Base-by-base conservation (phyloP, 2,113 vertebrate species). In the Erythrocebus patas region DNA sequence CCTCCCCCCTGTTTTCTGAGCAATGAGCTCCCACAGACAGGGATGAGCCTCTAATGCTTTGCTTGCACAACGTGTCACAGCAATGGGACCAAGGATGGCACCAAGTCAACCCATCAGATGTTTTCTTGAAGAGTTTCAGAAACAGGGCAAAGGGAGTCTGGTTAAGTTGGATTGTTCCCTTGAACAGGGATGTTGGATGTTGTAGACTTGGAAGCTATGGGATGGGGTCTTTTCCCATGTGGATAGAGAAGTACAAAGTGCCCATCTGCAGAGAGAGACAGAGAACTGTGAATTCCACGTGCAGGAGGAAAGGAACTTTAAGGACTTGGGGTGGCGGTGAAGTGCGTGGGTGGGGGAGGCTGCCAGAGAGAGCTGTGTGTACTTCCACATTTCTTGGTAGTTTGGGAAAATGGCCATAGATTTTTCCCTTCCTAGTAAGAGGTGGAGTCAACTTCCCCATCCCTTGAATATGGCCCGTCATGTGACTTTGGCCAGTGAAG, bases 321-420 rank as follows among this genome's bases (percentile, higher is more conserved):
- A 30, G 45, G 57, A 0, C 61, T 64, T 64, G 61, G 0, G 61
- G 27, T 32, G 5, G 61, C 0, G 27, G 27, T 64, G 61, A 64
- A 64, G 61, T 32, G 61, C 32, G 27, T 7, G 7, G 38, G 12
- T 4, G 30, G 30, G 11, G 52, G 70, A 57, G 52, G 25, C 35
- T 20, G 20, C 3, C 45, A 27, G 52, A 30, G 18, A n/a, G 45
- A 55, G 38, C 3, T 0, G 20, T 4, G 0, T 27, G 0, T 27
- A 35, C 4, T 35, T 68, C 48, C 13, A 45, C 5, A 40, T 48
- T 30, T 22, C 14, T 45, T 68, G 25, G 72, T 4, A 55, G n/a
- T 25, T 45, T 25, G 6, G 14, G 35, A n/a, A 25, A 23, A 10
- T 3, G 35, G 40, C 22, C 64, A 32, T 0, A 0, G 48, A 8